Evolutionary conservation across 2,888 invertebrate genomes (phyloP).

Genomic region (Rosalia funebris): DNA sequence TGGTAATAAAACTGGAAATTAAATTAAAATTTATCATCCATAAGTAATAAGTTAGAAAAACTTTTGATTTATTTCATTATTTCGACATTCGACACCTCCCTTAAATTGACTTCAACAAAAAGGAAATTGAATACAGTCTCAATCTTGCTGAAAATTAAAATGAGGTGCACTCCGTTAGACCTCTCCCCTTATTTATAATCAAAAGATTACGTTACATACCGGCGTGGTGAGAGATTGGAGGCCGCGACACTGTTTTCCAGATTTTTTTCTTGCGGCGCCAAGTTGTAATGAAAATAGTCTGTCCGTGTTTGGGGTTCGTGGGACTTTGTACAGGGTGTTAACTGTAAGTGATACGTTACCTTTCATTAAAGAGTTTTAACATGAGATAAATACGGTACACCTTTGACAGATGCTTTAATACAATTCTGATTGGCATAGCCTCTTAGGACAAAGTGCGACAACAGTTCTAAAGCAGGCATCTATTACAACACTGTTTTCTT

Average conservation of each 20-base stretch:
- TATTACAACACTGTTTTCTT: too few relatives aligned
- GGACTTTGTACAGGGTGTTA: too few relatives aligned
- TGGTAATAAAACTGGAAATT: conserved; percentile 19
- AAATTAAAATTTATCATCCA: conserved; percentile 34
- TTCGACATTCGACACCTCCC: conserved; percentile 45
- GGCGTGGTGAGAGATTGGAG: conserved; percentile 11
- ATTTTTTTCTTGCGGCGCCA: neutral
- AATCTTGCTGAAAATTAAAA: conserved; percentile 50
- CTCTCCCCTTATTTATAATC: conserved; percentile 16
- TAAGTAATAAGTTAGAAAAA: conserved; percentile 35
- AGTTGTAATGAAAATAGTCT: too few relatives aligned
- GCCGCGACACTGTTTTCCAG: conserved; percentile 8
- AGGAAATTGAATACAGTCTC: conserved; percentile 51
- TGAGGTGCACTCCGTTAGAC: conserved; percentile 32
- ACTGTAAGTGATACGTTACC: too few relatives aligned
- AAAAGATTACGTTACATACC: conserved; percentile 27
- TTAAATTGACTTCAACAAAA: conserved; percentile 48
- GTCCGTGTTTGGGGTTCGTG: too few relatives aligned
- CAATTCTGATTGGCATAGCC: too few relatives aligned
- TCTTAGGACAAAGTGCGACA: too few relatives aligned
- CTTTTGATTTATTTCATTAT: conserved; percentile 49
- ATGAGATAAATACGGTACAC: too few relatives aligned
- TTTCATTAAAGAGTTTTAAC: too few relatives aligned
- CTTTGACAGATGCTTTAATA: too few relatives aligned
- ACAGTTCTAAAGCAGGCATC: too few relatives aligned